Evolutionary conservation across 1,140 invertebrate species (phyloP).

Genomic region (Papilio xuthus): DNA sequence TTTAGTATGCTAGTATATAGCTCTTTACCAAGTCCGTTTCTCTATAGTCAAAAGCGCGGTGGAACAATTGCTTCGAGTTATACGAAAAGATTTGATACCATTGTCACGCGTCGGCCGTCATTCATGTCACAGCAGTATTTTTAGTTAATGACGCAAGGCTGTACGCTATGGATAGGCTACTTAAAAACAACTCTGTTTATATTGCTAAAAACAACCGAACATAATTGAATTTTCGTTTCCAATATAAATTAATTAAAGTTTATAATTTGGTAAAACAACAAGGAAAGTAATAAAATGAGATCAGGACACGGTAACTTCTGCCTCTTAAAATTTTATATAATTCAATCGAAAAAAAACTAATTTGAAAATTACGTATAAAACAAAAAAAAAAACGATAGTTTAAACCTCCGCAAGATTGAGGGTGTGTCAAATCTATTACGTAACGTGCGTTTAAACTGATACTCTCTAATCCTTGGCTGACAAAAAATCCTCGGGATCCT

Average conservation of each 20-base stretch:
- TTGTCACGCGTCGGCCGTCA: conserved; percentile 19
- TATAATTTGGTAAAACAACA: too few relatives aligned
- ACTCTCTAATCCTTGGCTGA: conserved; percentile 65
- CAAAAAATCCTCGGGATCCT: conserved; percentile 70
- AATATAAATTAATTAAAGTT: too few relatives aligned
- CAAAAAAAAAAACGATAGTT: neutral
- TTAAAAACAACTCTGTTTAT: neutral
- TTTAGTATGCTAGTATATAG: neutral
- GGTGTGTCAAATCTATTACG: conserved; percentile 74
- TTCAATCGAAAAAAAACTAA: neutral
- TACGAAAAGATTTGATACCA: conserved; percentile 4
- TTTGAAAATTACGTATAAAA: neutral
- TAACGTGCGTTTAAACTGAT: conserved; percentile 73
- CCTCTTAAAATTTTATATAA: neutral
- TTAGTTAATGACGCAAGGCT: conserved; percentile 24
- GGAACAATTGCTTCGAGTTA: conserved; percentile 5
- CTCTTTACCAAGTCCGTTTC: neutral
- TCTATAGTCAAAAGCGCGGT: neutral
- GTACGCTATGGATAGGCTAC: neutral
- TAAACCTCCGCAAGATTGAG: conserved; percentile 57
- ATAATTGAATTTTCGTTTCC: too few relatives aligned
- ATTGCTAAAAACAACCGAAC: neutral
- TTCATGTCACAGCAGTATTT: neutral
- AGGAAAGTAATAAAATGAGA: neutral
- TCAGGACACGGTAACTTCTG: too few relatives aligned